Evolutionary conservation across 2,113 vertebrate genomes (phyloP), one percentile per base, ranked within the genome.

Genomic region (Xerus inauris): DNA sequence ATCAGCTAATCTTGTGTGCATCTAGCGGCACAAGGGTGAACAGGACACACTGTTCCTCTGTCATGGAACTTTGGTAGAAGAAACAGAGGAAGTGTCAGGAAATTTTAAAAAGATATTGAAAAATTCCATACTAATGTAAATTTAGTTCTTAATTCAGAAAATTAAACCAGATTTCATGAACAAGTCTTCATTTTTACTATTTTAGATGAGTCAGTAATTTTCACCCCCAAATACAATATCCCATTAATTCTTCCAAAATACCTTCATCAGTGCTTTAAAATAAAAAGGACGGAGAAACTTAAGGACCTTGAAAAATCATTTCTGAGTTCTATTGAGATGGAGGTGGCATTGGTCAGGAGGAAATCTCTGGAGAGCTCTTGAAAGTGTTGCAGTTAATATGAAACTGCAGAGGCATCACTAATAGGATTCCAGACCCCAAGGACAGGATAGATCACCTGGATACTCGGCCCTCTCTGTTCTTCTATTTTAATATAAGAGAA

Each of bases 401-500:
- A 89, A 95, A 83, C 30, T 54, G 26, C 42, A 80, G 87, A 93
- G 59, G 9, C 86, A 51, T 86, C 51, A 92, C 9, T 89, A 88
- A 92, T 59, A 85, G 75, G 49, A 76, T 92, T 89, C 62, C 67
- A 42, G 17, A 40, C 69, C 89, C 96, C 87, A 87, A 94, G 79
- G 79, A 69, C 49, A 14, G 72, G 16, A n/a, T 12, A 83, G 59
- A 51, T 81, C 79, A 35, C 40, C 86, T 57, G 59, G 62, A 67
- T 22, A 76, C n/a, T 51, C 83, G 32, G 65, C 2, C 6, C 24
- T 57, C 45, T 71, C 6, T 62, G 76, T 87, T 90, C 87, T 91
- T 97, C 79, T 81, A 67, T 87, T 94, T 93, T 64, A 87, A 77
- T 87, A 24, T 38, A 62, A 89, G 64, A 81, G 64, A 93, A 71